These are phyloP conservation scores for Burhinus bistriatus DNA, from an alignment of 2,113 vertebrate genomes.

Conservation along the genomic window DNA sequence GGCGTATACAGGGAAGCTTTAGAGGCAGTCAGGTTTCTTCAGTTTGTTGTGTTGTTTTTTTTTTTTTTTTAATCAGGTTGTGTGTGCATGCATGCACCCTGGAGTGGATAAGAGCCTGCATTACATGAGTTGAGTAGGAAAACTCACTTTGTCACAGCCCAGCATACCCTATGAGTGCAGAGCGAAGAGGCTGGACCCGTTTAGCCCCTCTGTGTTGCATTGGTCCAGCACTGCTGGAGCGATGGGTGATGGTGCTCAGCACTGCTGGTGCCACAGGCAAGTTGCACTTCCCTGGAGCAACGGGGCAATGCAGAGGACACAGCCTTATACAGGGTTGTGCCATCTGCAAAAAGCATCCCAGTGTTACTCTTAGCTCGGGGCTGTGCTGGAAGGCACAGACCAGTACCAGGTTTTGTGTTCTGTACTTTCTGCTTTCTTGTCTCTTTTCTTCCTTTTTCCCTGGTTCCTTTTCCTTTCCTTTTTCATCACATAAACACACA, in stretches of 20 bases:
- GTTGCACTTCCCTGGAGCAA: background rate
- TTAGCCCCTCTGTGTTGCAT: background rate
- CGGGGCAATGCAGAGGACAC: background rate
- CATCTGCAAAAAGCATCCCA: background rate
- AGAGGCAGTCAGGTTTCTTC: background rate
- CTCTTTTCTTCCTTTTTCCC: background rate
- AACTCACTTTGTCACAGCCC: background rate
- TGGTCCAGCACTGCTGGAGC: background rate
- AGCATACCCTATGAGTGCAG: background rate
- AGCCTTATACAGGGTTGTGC: background rate
- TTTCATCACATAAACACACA: background rate
- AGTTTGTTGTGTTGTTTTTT: background rate
- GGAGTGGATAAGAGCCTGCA: rapidly evolving
- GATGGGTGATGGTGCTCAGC: background rate
- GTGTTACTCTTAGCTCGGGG: background rate
- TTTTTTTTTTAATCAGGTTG: background rate
- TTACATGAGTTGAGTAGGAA: background rate
- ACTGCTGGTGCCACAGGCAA: background rate
- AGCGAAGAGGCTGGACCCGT: rapidly evolving
- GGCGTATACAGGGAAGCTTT: background rate
- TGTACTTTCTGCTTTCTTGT: background rate
- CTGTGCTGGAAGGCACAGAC: background rate
- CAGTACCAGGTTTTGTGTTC: background rate
- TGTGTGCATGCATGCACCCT: rapidly evolving
- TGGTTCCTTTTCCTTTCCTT: background rate